Evolutionary conservation across 2,113 vertebrate species (phyloP), one percentile per base, ranked within the genome.

Genomic region (Suricata suricatta): DNA sequence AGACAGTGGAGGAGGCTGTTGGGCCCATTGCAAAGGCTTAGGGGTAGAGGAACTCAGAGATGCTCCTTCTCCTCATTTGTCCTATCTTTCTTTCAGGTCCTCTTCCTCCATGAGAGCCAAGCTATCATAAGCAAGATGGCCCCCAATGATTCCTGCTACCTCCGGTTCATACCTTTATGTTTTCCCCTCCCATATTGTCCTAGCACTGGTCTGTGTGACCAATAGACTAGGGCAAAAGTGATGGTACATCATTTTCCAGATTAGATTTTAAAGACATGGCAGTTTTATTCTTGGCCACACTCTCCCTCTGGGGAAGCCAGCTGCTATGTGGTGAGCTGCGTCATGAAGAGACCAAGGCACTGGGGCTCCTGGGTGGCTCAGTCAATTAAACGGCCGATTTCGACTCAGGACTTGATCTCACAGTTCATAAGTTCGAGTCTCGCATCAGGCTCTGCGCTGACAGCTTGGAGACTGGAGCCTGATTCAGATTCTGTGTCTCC

Each of bases 331-430:
- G 0, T 5, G 31, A 91, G 60, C 31, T 14, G 66, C 13, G 14
- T 16, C 66, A 8, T 27, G 54, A 81, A 63, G 44, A 57, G 0
- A 11, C 7, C 31, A 1, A n/a, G 0, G 2, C 31, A 12, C 57
- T 23, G 21, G 57, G 21, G 21, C 57, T 23, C 57, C 57, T 60
- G 57, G 57, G 21, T 60, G 57, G 57, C 21, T 60, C 57, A 60
- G 57, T 60, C 57, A 9, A 7, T 23, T 60, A 60, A 23, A 21
- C 8, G 8, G 21, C 57, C 2, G 7, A 60, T 19, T 60, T 60
- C 21, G 2, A 8, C 7, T 23, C 57, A 60, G 57, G 57, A 21
- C 57, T 23, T 25, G 21, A 60, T 60, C 57, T 25, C 57, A 60
- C 57, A 60, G 57, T 60, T 60, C 21, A 8, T 60, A 19, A 21